These are phyloP conservation scores for Dastarcus helophoroides DNA, from an alignment of 2,888 invertebrate genomes.

Conservation along the genomic window DNA sequence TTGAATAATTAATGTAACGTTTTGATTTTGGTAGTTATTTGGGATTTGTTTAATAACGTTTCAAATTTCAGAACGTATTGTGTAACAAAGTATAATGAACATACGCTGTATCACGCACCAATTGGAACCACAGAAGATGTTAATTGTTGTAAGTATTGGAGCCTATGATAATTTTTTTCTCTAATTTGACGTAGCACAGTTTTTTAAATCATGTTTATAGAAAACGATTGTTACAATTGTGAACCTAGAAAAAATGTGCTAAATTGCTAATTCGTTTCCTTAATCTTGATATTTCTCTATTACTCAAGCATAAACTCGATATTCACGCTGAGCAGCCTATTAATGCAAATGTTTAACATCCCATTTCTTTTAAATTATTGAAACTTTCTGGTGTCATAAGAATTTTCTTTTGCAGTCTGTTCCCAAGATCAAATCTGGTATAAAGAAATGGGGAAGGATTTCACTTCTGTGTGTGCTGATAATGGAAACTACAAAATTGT, in stretches of 20 bases:
- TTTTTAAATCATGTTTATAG: too few relatives aligned
- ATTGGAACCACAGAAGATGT: constrained; percentile 3
- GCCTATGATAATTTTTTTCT: too few relatives aligned
- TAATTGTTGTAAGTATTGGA: constrained; percentile 11
- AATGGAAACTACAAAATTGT: constrained; percentile 8
- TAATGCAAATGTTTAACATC: neutral
- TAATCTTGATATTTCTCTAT: too few relatives aligned
- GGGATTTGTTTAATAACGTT: neutral
- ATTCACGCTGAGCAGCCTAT: too few relatives aligned
- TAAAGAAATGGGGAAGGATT: constrained; percentile 6
- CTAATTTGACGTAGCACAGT: too few relatives aligned
- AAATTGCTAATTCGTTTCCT: too few relatives aligned
- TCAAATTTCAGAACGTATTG: constrained; percentile 7
- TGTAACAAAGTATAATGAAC: constrained; percentile 6
- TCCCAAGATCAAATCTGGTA: constrained; percentile 7
- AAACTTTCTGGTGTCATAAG: neutral
- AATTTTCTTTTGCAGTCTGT: constrained; percentile 7
- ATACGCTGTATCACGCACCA: constrained; percentile 3
- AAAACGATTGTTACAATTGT: too few relatives aligned
- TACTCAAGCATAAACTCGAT: too few relatives aligned
- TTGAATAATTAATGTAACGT: too few relatives aligned
- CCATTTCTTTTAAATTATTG: neutral
- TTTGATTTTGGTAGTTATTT: too few relatives aligned
- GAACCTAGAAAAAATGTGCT: too few relatives aligned
- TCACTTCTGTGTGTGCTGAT: constrained; percentile 4